phyloP scores from a whole-genome alignment of 2,113 vertebrate genomes.

The Pogona vitticeps region DNA sequence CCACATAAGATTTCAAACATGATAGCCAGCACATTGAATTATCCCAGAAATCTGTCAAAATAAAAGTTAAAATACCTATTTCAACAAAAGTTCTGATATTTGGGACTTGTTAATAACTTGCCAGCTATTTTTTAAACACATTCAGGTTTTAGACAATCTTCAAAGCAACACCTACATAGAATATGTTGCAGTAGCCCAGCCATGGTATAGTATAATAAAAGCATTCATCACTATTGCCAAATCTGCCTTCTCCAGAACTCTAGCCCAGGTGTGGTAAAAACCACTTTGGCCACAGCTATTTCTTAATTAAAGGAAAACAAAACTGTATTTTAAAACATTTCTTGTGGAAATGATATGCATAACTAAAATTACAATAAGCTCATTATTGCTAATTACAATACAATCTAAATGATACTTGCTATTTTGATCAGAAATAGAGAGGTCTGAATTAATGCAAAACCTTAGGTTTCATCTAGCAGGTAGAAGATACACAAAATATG shows the following conservation, averaged over 20 bases:
- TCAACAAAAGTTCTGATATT: not conserved
- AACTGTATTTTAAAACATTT: not conserved
- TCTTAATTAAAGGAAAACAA: not conserved
- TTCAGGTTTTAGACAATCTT: not conserved
- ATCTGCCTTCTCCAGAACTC: not conserved
- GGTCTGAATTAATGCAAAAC: conserved; percentile 15
- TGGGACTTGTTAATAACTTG: not conserved
- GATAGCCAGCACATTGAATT: too few relatives aligned
- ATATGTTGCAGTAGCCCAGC: not conserved
- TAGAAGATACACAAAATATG: not conserved
- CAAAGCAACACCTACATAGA: not conserved
- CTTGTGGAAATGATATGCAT: not conserved
- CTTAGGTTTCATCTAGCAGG: not conserved
- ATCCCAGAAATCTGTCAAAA: too few relatives aligned
- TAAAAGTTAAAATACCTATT: too few relatives aligned
- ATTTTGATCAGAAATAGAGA: not conserved
- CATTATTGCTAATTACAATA: not conserved
- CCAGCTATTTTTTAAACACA: not conserved
- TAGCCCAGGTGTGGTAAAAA: not conserved
- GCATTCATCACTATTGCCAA: not conserved
- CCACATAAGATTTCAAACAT: too few relatives aligned
- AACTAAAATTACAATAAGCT: not conserved
- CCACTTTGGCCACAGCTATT: not conserved
- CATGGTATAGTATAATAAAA: too few relatives aligned
- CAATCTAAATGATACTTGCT: not conserved